A percentile compares a stretch with the other conserved stretches of the same genome.
Conservation (phyloP, 1,140 invertebrate genomes). For the Grapholita molesta region DNA sequence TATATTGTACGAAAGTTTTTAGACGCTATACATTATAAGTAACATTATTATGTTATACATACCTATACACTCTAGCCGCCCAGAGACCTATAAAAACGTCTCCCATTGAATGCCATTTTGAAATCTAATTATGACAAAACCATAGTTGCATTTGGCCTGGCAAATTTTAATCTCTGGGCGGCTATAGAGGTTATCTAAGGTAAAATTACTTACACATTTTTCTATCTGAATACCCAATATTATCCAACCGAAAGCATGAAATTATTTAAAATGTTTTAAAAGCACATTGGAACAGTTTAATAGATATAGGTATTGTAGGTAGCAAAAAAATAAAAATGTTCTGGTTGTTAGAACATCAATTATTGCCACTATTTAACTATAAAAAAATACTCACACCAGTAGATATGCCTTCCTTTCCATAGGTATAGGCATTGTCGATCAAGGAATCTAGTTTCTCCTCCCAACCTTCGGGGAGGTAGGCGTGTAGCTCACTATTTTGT, state of each 20-base stretch:
- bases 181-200: too few relatives aligned
- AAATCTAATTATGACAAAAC: too few relatives aligned
- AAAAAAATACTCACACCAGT: constrained; percentile 81
- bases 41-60: too few relatives aligned
- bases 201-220: constrained; percentile 35
- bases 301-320: not conserved
- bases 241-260: constrained; percentile 22
- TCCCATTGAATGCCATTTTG: too few relatives aligned
- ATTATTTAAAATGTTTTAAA: not conserved
- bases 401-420: constrained; percentile 92
- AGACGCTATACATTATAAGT: too few relatives aligned
- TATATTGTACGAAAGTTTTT: too few relatives aligned
- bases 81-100: too few relatives aligned
- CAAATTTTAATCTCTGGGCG: too few relatives aligned
- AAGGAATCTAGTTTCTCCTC: constrained; percentile 91
- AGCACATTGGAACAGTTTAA: too few relatives aligned
- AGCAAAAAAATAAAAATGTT: not conserved
- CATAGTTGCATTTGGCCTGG: too few relatives aligned
- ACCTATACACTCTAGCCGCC: too few relatives aligned
- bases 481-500: constrained; percentile 90
- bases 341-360: too few relatives aligned
- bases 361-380: not conserved
- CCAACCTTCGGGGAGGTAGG: constrained; percentile 86
- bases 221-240: constrained; percentile 32
- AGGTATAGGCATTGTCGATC: constrained; percentile 94